phyloP scores from a whole-genome alignment of 2,797 vertebrate species.

The Strix occidentalis region DNA sequence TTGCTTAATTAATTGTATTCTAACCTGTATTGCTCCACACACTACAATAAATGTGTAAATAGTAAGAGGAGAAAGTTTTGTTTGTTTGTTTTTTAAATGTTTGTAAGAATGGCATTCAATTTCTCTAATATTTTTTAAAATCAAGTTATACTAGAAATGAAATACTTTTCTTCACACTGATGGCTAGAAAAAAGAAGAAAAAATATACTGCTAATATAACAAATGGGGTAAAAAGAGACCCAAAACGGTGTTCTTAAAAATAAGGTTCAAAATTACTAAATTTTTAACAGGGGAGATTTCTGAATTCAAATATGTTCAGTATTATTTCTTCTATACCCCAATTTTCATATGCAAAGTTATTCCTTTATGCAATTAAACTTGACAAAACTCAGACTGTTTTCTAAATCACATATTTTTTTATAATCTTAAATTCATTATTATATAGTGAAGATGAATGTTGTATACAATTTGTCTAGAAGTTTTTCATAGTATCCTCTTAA shows the following conservation, averaged over 20 bases:
- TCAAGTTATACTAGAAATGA: neutral
- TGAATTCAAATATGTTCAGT: neutral
- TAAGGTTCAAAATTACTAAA: neutral
- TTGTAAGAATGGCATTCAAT: neutral
- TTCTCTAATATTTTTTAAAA: neutral
- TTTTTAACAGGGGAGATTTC: neutral
- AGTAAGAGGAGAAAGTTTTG: neutral
- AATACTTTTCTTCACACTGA: neutral
- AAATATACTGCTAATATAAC: neutral
- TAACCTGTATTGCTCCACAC: neutral
- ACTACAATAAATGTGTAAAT: neutral
- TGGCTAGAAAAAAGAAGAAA: neutral
- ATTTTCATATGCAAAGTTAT: neutral
- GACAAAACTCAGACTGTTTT: neutral
- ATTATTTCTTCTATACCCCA: neutral
- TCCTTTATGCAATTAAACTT: neutral
- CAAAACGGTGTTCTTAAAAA: neutral
- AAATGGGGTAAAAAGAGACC: rapidly evolving
- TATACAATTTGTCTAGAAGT: neutral
- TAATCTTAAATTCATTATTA: neutral
- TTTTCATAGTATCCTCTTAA: neutral
- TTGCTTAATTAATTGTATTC: neutral
- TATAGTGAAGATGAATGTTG: neutral
- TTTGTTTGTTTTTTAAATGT: neutral
- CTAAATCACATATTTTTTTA: neutral